Percentiles rank a stretch among this genome's conserved stretches.
phyloP scores from a whole-genome alignment of 2,113 vertebrate species.

The Vulpes lagopus region DNA sequence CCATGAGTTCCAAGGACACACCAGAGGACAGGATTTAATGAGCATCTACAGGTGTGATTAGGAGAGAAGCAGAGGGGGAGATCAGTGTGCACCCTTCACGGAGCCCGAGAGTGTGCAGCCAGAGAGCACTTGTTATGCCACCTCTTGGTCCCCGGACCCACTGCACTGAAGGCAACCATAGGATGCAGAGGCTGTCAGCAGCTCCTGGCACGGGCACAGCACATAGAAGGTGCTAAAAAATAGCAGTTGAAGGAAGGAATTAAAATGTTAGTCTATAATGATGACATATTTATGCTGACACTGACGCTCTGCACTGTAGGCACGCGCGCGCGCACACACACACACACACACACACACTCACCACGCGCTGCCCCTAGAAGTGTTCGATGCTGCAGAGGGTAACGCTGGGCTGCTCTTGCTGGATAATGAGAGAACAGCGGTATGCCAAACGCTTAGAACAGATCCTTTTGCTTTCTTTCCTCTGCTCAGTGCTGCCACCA shows the following conservation, averaged over 20 bases:
- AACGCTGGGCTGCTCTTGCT: background rate
- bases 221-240: background rate
- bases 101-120: background rate
- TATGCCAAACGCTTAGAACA: background rate
- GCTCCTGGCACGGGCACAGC: rapidly evolving
- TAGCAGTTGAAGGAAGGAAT: background rate
- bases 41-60: background rate
- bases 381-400: rapidly evolving
- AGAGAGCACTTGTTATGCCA: rapidly evolving
- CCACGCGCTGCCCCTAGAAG: background rate
- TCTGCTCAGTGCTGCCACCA: background rate
- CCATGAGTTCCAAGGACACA: rapidly evolving
- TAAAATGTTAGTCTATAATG: background rate
- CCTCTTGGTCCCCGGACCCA: rapidly evolving
- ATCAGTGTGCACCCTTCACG: rapidly evolving
- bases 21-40: background rate
- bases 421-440: background rate
- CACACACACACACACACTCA: background rate
- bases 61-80: background rate
- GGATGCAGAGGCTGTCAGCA: no score
- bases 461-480: background rate
- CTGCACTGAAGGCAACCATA: background rate
- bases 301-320: rapidly evolving
- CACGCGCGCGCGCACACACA: background rate
- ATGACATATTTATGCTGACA: background rate